Evolutionary conservation across 2,888 invertebrate species (phyloP), one percentile per base, ranked within the genome.

Genomic region (Leptothorax acervorum): DNA sequence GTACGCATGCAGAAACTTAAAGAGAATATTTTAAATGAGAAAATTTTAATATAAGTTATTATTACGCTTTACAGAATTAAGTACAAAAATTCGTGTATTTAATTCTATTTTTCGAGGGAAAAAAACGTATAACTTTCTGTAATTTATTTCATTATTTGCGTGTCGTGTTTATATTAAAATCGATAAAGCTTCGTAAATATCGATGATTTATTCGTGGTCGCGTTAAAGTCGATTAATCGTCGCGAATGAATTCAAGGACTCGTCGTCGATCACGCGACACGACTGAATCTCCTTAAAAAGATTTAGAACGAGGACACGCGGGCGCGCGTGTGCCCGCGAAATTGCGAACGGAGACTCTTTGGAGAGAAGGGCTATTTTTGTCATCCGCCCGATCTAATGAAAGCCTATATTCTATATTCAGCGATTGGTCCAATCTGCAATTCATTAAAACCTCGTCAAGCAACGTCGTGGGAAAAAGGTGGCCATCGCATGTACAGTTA

Each of bases 271-370:
- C 51, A 62, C 35, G 68, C 53, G 60, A 51, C 51, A 68, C n/a
- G 57, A 57, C 55, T 48, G 73, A 86, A 83, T 85, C 78, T 82
- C 86, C 85, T 87, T 86, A 86, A 85, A 86, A 86, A 84, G 85
- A 88, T 85, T 71, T 81, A 73, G 87, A 82, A 74, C 86, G 79
- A 86, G 87, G 87, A 74, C 84, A 53, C 15, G 6, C 15, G 6
- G n/a, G 31, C n/a, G 31, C 45, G 48, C 60, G 55, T 53, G 42
- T 60, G 57, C 53, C 31, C 60, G 55, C 42, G 15, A 31, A 63
- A 55, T 75, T 73, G 63, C 63, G 45, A 68, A 73, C 53, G 55
- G 45, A 15, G 45, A 15, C 42, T 82, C 60, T 57, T 42, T 63
- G 48, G 45, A 35, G 23, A 42, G 81, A 57, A 70, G 70, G 15